phyloP scores from a whole-genome alignment of 2,888 invertebrate species.

The Cosmia trapezina region DNA sequence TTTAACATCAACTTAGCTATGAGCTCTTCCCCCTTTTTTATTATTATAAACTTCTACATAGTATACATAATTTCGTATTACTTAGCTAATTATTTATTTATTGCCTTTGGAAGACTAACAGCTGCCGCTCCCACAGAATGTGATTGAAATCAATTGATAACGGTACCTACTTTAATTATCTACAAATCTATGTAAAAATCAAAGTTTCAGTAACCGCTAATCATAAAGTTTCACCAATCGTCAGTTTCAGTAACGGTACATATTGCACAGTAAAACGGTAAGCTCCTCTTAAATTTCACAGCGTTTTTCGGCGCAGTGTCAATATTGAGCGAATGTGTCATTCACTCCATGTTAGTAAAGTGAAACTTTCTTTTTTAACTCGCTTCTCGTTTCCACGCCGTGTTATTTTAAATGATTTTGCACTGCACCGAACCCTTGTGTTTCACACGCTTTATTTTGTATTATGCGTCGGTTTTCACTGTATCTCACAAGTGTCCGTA shows the following conservation, averaged over 20 bases:
- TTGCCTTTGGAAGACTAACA: too few relatives aligned
- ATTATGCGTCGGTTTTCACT: neutral
- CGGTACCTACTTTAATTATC: neutral
- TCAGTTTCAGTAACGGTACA: conserved; percentile 13
- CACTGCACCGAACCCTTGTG: neutral
- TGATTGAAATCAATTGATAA: neutral
- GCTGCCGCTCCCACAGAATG: too few relatives aligned
- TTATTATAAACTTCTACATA: too few relatives aligned
- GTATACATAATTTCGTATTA: too few relatives aligned
- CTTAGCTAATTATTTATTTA: too few relatives aligned
- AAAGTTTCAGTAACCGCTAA: neutral
- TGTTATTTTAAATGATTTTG: conserved; percentile 25
- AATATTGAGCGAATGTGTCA: conserved; percentile 58
- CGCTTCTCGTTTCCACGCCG: conserved; percentile 16
- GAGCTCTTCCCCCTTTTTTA: too few relatives aligned
- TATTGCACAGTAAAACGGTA: conserved; percentile 11
- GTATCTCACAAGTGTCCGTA: conserved; percentile 14
- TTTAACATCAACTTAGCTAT: neutral
- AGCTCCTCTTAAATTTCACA: conserved; percentile 41
- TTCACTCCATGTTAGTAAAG: conserved; percentile 41
- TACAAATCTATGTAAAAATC: neutral
- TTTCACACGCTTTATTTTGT: neutral
- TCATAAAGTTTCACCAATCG: neutral
- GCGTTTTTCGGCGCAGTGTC: conserved; percentile 38
- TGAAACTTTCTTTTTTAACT: conserved; percentile 34